Evolutionary conservation across 2,113 vertebrate genomes (phyloP), one percentile per base, ranked within the genome.

Genomic region (Peromyscus polionotus): DNA sequence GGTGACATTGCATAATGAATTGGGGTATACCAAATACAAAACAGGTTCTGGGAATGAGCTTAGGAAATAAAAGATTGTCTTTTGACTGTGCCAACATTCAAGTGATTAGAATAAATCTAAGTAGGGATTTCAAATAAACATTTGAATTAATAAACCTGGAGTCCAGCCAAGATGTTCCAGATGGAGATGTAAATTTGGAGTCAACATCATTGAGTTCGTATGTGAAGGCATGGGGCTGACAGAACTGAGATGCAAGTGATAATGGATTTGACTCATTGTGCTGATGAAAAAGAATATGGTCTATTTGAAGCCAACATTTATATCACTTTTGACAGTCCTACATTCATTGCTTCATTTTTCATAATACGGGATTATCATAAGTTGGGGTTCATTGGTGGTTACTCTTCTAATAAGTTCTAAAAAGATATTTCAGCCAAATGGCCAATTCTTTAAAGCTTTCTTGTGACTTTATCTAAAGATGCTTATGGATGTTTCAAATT

Each of bases 121-220:
- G 19, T 88, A 72, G 26, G 76, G 20, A 91, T 76, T 89, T 91
- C n/a, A 65, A 84, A 86, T 28, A 59, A 24, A n/a, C 65, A 63
- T 81, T 59, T 91, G 65, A 89, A 85, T 95, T 7, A 91, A 96
- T 93, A 75, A 94, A 93, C 90, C 51, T 94, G 68, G 36, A 86
- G 1, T 11, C 33, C 31, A 76, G 77, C 65, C 90, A 84, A 94
- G 57, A 70, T 51, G 16, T 79, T 87, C 31, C 39, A 88, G 33
- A 79, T 90, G 63, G 45, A 92, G 36, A 75, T 54, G 51, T 42
- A 68, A 70, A 93, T 93, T 45, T 91, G 67, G 72, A 95, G n/a
- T 83, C 67, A 80, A 70, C 5, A 24, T 54, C n/a, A 76, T 0
- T 77, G 87, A 85, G n/a, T 48, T 83, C 45, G 0, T 61, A 84